A percentile compares a stretch with the other conserved stretches of the same genome.
These are phyloP conservation scores for Enhydra lutris DNA, from an alignment of 2,113 vertebrate genomes.

Conservation along the genomic window DNA sequence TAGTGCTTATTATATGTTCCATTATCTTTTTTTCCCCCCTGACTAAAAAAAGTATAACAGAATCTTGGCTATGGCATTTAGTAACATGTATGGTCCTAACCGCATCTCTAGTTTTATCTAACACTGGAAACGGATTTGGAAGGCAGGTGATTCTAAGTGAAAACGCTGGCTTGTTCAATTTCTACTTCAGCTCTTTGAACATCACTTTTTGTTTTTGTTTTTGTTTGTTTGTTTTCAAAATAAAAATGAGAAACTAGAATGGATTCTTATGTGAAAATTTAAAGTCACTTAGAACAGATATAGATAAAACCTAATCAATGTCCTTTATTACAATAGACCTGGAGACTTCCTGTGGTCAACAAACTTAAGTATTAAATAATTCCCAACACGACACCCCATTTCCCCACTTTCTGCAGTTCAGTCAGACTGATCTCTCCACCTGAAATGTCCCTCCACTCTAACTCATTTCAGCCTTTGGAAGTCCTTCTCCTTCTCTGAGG, in stretches of 20 bases:
- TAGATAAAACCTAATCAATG: background rate
- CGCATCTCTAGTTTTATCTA: background rate
- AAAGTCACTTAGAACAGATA: background rate
- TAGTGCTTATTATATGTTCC: background rate
- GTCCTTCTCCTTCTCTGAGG: background rate
- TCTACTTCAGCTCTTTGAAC: background rate
- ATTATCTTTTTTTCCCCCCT: background rate
- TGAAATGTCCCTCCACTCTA: background rate
- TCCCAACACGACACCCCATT: background rate
- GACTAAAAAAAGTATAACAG: background rate
- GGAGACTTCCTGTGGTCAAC: background rate
- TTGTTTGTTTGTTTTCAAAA: background rate
- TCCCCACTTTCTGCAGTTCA: background rate
- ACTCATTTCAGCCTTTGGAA: background rate
- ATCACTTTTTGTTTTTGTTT: background rate
- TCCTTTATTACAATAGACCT: background rate
- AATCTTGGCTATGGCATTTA: background rate
- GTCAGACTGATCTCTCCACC: background rate
- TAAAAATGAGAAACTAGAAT: background rate
- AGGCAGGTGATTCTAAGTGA: background rate
- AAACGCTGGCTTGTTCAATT: background rate
- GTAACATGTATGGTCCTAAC: background rate
- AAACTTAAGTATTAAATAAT: background rate
- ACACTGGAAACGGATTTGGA: background rate
- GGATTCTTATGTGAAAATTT: background rate